Percentiles rank a stretch among this genome's conserved stretches.
These are phyloP conservation scores for Sebastes cheni DNA, from an alignment of 2,797 vertebrate genomes.

Conservation along the genomic window DNA sequence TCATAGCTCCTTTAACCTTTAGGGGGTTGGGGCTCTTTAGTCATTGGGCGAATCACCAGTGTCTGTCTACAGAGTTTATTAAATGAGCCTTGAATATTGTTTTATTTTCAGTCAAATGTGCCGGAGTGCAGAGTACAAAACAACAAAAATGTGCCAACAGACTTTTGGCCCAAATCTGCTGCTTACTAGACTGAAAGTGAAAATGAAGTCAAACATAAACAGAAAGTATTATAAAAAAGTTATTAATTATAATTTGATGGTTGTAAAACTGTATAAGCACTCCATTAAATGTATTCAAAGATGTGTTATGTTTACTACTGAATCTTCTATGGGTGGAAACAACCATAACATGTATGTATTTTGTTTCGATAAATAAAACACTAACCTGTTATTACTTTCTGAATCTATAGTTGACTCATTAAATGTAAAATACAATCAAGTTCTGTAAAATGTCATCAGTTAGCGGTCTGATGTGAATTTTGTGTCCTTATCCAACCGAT, in stretches of 20 bases:
- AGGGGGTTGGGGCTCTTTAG: no score
- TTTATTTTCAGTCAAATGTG: not conserved
- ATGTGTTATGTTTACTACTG: not conserved
- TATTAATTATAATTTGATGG: not conserved
- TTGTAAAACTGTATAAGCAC: not conserved
- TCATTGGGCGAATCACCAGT: fast-evolving
- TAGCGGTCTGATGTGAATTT: not conserved
- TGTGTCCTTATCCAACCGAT: not conserved
- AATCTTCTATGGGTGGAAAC: not conserved
- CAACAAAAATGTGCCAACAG: not conserved
- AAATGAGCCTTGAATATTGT: not conserved
- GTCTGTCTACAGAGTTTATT: not conserved
- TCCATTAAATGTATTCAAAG: not conserved
- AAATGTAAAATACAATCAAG: not conserved
- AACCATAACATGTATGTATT: not conserved
- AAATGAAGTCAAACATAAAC: not conserved
- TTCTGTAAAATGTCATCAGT: not conserved
- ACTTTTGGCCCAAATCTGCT: not conserved
- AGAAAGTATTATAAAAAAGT: not conserved
- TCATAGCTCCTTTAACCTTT: no score
- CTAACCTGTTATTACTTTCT: no score
- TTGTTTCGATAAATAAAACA: not conserved
- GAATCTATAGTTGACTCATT: not conserved
- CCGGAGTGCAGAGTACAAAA: not conserved
- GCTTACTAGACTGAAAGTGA: not conserved